A percentile compares a stretch with the other conserved stretches of the same genome.
These are phyloP conservation scores for Campylomormyrus numenius DNA, from an alignment of 2,113 vertebrate species.

Conservation along the genomic window DNA sequence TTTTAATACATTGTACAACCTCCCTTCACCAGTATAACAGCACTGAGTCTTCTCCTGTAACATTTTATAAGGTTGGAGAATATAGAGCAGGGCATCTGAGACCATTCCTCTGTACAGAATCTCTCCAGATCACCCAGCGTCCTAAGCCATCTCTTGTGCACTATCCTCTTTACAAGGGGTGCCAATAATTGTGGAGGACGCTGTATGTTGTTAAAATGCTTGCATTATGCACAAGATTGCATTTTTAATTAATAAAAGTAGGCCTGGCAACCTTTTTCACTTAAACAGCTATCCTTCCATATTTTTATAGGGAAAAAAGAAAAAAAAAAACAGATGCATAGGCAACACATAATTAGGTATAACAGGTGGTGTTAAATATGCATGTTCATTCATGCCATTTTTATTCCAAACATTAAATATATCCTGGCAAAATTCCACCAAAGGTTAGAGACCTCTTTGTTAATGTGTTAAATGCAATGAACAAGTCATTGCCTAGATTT, in stretches of 20 bases:
- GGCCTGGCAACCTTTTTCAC: not conserved
- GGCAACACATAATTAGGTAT: conserved; percentile 29
- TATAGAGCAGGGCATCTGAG: too few relatives aligned
- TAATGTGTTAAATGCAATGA: not conserved
- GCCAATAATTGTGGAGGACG: too few relatives aligned
- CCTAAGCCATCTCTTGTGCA: too few relatives aligned
- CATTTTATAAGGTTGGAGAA: too few relatives aligned
- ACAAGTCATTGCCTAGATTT: not conserved
- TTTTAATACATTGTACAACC: too few relatives aligned
- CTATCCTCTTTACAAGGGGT: too few relatives aligned
- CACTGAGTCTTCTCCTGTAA: too few relatives aligned
- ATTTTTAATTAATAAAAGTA: not conserved
- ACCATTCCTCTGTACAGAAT: too few relatives aligned
- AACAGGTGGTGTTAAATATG: conserved; percentile 8
- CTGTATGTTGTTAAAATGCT: not conserved
- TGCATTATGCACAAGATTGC: not conserved
- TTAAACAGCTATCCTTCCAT: not conserved
- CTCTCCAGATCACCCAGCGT: too few relatives aligned
- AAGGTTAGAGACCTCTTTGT: not conserved
- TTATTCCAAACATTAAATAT: not conserved
- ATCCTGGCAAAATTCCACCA: not conserved
- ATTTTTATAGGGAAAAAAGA: not conserved
- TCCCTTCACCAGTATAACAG: too few relatives aligned
- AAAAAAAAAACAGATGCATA: conserved; percentile 43
- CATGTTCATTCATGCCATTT: not conserved